phyloP scores from a whole-genome alignment of 2,113 vertebrate genomes.

The Lophotis ruficrista region DNA sequence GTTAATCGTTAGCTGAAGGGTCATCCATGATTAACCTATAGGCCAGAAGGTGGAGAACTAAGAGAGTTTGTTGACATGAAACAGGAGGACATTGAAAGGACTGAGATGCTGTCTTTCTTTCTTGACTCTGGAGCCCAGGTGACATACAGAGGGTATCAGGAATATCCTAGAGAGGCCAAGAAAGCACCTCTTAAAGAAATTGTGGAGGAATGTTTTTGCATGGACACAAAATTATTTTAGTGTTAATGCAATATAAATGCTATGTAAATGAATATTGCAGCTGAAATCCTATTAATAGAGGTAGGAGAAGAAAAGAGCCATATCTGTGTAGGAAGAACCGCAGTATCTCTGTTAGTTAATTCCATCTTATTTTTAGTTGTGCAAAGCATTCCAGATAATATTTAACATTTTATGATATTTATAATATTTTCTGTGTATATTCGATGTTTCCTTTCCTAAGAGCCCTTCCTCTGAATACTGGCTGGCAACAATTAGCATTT shows the following conservation, averaged over 20 bases:
- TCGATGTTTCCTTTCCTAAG: background rate
- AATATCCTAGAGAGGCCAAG: background rate
- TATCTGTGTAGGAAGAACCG: background rate
- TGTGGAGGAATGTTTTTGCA: background rate
- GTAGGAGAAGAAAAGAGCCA: slow-evolving; percentile 3
- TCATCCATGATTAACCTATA: background rate
- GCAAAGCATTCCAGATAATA: background rate
- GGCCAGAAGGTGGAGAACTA: background rate
- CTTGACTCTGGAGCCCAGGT: background rate
- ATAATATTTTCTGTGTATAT: background rate
- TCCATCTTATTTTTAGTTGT: background rate
- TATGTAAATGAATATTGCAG: background rate
- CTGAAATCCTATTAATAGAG: slow-evolving; percentile 33
- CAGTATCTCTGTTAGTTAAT: background rate
- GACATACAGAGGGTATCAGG: background rate
- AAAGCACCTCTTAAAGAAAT: background rate
- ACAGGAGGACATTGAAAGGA: background rate
- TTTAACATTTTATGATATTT: background rate
- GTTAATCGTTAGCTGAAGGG: background rate
- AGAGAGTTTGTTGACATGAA: background rate
- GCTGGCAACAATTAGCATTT: background rate
- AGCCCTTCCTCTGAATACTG: background rate
- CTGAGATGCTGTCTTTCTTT: background rate
- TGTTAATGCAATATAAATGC: background rate
- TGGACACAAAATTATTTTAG: background rate